Percentiles rank a stretch among this genome's conserved stretches.
Conservation (phyloP, 1,140 invertebrate genomes). For the Mesaphorura yosii region DNA sequence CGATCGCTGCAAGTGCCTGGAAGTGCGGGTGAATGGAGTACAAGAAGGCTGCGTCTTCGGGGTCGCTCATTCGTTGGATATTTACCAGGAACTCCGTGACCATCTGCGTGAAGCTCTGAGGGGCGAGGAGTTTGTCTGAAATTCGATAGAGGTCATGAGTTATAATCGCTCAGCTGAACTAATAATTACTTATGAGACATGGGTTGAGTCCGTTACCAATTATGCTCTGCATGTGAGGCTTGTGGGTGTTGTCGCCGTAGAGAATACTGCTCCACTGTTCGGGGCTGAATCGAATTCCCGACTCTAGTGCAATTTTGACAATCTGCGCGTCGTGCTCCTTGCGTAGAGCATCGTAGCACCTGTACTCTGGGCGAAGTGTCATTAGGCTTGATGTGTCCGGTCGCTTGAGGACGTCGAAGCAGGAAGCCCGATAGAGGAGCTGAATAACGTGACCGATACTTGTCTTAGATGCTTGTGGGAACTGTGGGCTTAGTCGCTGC, state of each 20-base stretch:
- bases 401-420: conserved; percentile 90
- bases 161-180: too few species aligned
- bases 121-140: conserved; percentile 73
- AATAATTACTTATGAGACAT: too few species aligned
- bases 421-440: conserved; percentile 89
- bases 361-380: conserved; percentile 96
- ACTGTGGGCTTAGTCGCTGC: conserved; percentile 84
- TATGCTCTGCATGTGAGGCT: conserved; percentile 98
- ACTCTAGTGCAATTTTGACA: conserved; percentile 93
- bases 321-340: conserved; percentile 97
- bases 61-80: conserved; percentile 79
- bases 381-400: conserved; percentile 96
- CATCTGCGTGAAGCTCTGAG: conserved; percentile 76
- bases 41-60: conserved; percentile 52
- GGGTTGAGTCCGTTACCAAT: too few species aligned
- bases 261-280: conserved; percentile 96
- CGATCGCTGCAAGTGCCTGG: conserved; percentile 74
- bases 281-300: conserved; percentile 88
- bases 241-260: conserved; percentile 89
- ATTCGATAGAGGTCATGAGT: too few species aligned
- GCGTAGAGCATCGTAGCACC: conserved; percentile 66
- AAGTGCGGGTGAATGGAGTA: conserved; percentile 59
- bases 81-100: conserved; percentile 86
- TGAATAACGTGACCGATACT: conserved; percentile 98
- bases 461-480: conserved; percentile 92